Evolutionary conservation across 2,113 vertebrate species (phyloP).

Genomic region (Acinonyx jubatus): DNA sequence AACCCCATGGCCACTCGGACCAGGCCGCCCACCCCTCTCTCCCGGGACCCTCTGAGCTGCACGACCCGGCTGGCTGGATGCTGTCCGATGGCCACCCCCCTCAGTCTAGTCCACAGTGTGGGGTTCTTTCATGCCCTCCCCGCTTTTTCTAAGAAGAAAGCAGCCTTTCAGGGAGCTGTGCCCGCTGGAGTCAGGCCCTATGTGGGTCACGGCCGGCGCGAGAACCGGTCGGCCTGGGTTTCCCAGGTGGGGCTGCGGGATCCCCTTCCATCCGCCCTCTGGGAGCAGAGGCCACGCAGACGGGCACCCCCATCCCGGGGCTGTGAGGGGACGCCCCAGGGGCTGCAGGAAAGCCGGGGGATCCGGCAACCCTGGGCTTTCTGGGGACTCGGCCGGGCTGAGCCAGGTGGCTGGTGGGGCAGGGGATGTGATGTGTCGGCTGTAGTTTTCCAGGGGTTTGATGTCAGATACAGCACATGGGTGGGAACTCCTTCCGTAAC

Average conservation of each 20-base stretch:
- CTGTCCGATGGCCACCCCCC: neutral
- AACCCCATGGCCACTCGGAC: rapidly evolving
- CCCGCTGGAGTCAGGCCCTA: neutral
- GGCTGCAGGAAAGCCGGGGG: neutral
- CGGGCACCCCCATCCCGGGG: neutral
- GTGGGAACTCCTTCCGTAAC: neutral
- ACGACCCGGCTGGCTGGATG: neutral
- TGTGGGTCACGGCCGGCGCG: neutral
- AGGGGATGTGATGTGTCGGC: neutral
- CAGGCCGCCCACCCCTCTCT: neutral
- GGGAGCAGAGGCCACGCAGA: neutral
- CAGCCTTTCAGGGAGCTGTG: neutral
- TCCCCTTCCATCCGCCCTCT: rapidly evolving
- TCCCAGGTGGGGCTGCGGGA: neutral
- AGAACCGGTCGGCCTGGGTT: neutral
- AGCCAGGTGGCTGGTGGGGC: neutral
- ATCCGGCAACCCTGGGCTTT: neutral
- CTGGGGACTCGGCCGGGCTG: neutral
- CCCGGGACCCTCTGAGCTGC: rapidly evolving
- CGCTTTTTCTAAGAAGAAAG: neutral
- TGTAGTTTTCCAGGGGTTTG: neutral
- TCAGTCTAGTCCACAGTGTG: neutral
- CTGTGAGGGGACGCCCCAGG: neutral
- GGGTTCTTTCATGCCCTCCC: neutral
- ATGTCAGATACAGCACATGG: neutral